Conservation (phyloP, 2,113 vertebrate genomes). For the Callocephalon fimbriatum region DNA sequence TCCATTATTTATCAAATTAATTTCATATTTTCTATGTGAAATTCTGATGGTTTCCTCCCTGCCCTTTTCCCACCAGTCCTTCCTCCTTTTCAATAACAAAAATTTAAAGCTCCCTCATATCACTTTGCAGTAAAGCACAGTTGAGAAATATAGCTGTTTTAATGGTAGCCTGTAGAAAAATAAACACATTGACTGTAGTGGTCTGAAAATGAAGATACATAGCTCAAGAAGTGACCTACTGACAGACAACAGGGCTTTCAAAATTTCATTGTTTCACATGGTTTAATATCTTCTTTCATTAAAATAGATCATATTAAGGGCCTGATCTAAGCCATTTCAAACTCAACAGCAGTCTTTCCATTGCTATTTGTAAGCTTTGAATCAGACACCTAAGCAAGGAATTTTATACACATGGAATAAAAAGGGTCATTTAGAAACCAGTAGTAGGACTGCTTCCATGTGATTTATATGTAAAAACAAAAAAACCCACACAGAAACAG, state of each 20-base stretch:
- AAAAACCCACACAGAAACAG: not conserved
- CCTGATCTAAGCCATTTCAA: not conserved
- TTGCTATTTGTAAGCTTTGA: not conserved
- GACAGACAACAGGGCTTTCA: not conserved
- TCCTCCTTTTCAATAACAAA: not conserved
- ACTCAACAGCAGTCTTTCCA: not conserved
- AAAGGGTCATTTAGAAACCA: not conserved
- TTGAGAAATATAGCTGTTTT: not conserved
- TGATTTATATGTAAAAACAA: not conserved
- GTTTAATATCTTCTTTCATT: not conserved
- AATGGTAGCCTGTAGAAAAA: not conserved
- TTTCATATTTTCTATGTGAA: not conserved
- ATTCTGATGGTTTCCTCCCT: not conserved
- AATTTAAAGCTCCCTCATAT: not conserved
- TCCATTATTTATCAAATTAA: not conserved
- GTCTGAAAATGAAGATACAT: not conserved
- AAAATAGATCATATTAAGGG: not conserved
- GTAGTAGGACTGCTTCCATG: not conserved
- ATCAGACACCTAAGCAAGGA: not conserved
- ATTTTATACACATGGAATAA: not conserved
- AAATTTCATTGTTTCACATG: not conserved
- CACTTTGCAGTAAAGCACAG: not conserved
- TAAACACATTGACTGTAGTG: not conserved
- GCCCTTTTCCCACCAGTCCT: not conserved
- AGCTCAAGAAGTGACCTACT: not conserved